Evolutionary conservation across 2,888 invertebrate genomes (phyloP), one percentile per base, ranked within the genome.

Genomic region (Argyresthia goedartella): DNA sequence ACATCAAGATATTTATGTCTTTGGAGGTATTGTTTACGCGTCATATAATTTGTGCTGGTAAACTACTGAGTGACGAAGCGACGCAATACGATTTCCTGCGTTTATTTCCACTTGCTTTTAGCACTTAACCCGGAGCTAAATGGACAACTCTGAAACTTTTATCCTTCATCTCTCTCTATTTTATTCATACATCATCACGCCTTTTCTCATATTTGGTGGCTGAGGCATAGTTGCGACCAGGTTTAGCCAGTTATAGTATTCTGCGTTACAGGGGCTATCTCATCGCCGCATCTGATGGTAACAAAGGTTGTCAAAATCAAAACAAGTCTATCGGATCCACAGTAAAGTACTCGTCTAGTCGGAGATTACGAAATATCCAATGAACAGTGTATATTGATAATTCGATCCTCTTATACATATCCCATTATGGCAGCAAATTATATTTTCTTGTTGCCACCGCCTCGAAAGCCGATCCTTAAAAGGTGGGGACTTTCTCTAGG

Each of bases 341-440:
- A 14, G 13, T 14, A 44, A 47, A 25, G 3, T 6, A 44, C 10
- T 10, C 7, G 47, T n/a, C 13, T 8, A 7, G 47, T 47, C 47
- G 9, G n/a, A 41, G 50, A 36, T 48, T 44, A 49, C 44, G 36
- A 52, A 52, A 52, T 52, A 41, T 58, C 63, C 65, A 69, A 71
- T 72, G 66, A 68, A 59, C 58, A 50, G 42, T 16, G n/a, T 13
- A 54, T 45, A 67, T 71, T 70, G 68, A 71, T 70, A 67, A 71
- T 71, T 68, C 67, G 64, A 68, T 71, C 69, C 68, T 70, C 71
- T 70, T 50, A 50, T 66, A 61, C 66, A 57, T 56, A 59, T 55
- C 66, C 69, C 64, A 69, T 76, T 76, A 77, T 63, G 70, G 71
- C 50, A 55, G 59, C 67, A 71, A 76, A 74, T 74, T 73, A 71